Percentiles rank a stretch among this genome's conserved stretches.
These are phyloP conservation scores for Abramis brama DNA, from an alignment of 2,113 vertebrate species.

Conservation along the genomic window DNA sequence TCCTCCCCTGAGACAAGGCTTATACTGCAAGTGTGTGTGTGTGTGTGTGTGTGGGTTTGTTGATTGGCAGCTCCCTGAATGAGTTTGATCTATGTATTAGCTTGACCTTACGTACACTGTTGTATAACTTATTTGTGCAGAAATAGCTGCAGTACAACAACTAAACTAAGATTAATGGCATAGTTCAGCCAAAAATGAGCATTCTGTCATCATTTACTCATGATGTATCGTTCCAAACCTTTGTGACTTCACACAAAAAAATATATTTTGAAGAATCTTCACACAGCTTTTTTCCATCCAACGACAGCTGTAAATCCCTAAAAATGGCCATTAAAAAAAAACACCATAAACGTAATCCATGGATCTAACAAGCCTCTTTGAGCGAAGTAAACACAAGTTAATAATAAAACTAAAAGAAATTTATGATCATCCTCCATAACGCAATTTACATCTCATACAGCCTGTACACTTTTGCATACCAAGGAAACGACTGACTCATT, in stretches of 20 bases:
- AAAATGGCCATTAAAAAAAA: too few relatives aligned
- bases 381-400: too few relatives aligned
- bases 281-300: neutral
- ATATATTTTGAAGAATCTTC: neutral
- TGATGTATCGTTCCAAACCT: neutral
- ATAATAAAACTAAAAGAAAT: too few relatives aligned
- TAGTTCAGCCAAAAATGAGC: neutral
- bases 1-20: constrained; percentile 1
- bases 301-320: neutral
- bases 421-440: too few relatives aligned
- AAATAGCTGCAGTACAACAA: neutral
- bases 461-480: too few relatives aligned
- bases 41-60: neutral
- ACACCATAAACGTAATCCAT: neutral
- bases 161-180: neutral
- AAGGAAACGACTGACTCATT: too few relatives aligned
- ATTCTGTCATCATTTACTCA: neutral
- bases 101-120: constrained; percentile 26
- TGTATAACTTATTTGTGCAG: constrained; percentile 19
- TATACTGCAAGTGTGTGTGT: neutral
- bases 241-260: neutral
- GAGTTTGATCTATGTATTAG: neutral
- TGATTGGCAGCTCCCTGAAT: constrained; percentile 23
- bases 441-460: too few relatives aligned
- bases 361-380: too few relatives aligned